These are phyloP conservation scores for Psettodes erumei DNA, from an alignment of 2,113 vertebrate genomes.

Conservation along the genomic window DNA sequence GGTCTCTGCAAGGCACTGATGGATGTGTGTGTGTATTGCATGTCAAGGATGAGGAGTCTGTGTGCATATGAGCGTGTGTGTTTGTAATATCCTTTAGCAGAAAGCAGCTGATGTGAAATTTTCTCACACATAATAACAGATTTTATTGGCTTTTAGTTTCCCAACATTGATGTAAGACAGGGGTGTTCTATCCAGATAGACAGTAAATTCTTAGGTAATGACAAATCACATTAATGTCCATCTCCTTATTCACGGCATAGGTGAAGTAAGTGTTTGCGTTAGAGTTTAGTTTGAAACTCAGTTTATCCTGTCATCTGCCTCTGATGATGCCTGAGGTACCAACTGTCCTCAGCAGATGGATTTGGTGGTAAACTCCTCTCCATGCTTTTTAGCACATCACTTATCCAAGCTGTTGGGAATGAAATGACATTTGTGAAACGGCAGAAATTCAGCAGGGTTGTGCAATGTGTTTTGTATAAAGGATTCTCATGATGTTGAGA, in stretches of 20 bases:
- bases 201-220: neutral
- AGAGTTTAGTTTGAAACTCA: neutral
- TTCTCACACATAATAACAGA: conserved; percentile 19
- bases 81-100: conserved; percentile 9
- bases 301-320: conserved; percentile 16
- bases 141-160: conserved; percentile 12
- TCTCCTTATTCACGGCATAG: conserved; percentile 10
- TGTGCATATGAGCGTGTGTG: neutral
- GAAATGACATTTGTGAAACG: conserved; percentile 54
- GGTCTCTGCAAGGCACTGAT: conserved; percentile 25
- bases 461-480: conserved; percentile 70
- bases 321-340: conserved; percentile 22
- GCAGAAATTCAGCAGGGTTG: conserved; percentile 13
- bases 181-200: neutral
- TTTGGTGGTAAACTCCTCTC: conserved; percentile 40
- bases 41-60: conserved; percentile 20
- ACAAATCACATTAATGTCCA: conserved; percentile 11
- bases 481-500: conserved; percentile 73
- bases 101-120: conserved; percentile 18
- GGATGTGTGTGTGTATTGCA: conserved; percentile 21
- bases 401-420: conserved; percentile 51
- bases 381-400: conserved; percentile 49
- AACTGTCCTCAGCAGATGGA: conserved; percentile 44
- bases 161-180: conserved; percentile 16
- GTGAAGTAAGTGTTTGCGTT: neutral